Base-by-base conservation (phyloP, 2,888 invertebrate genomes). In the Epinotia ramella region DNA sequence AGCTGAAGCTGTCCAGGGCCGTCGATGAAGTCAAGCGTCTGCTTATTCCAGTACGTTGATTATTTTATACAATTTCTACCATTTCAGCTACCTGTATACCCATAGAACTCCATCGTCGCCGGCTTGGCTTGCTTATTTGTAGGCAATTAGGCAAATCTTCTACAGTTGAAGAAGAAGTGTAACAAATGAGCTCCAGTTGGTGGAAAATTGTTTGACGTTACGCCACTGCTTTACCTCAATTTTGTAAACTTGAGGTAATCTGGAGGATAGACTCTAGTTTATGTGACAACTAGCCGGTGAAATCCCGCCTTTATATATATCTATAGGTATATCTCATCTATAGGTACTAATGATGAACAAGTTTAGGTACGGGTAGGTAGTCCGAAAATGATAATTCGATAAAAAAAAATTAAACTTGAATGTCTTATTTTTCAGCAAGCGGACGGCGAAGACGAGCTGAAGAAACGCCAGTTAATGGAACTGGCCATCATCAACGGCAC, bases 401-500 rank as follows among this genome's bases (percentile, higher is more conserved):
- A 33, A 33, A 33, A 33, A 33, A 33, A n/a, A n/a, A n/a, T 33
- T 16, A 24, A 64, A 75, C 75, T 80, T 40, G 33, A 24, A 64
- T 64, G n/a, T 60, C 49, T 53, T 16, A 53, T 49, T 64, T 90
- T 91, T 81, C 95, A 97, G 96, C 97, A 99, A 99, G 99, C 99
- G 79, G 99, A 99, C 93, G 99, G 99, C 79, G 99, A 99, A 95
- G 99, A 99, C 95, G 99, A 99, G 93, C 95, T 99, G 89, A 99
- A 99, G 96, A 99, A 99, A 94, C 97, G 99, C 90, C 99, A 99
- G 95, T 96, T 99, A 86, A 99, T 99, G 99, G 99, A 99, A 95
- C 95, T 99, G 91, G 99, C 99, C 87, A 99, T 99, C 88, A 99
- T 99, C 90, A 99, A 99, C 92, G 99, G 99, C 90, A 99, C 99